These are phyloP conservation scores for Crossaster papposus DNA, from an alignment of 53 echinoderm and acorn worm species.

Conservation along the genomic window DNA sequence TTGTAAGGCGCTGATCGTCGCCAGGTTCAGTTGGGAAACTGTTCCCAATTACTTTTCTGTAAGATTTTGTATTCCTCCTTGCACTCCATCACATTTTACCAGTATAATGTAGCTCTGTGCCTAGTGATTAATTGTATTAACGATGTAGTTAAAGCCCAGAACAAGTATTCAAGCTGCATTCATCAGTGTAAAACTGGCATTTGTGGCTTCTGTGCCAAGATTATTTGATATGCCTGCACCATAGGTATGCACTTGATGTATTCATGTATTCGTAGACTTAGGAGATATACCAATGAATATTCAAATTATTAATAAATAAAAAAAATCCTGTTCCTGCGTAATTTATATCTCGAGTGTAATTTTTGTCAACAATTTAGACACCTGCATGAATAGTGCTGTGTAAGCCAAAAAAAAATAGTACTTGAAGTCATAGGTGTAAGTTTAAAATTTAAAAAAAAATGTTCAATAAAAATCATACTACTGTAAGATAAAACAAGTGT, in stretches of 20 bases:
- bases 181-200: slow-evolving; percentile 14
- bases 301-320: slow-evolving; percentile 7
- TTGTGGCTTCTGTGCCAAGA: slow-evolving; percentile 21
- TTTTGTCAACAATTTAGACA: slow-evolving; percentile 1
- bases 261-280: slow-evolving; percentile 54
- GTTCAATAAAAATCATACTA: slow-evolving; percentile 1
- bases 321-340: slow-evolving; percentile 40
- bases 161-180: slow-evolving; percentile 31
- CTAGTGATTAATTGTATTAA: slow-evolving; percentile 8
- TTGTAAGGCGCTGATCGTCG: background rate
- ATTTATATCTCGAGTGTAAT: slow-evolving; percentile 50
- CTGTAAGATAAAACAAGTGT: slow-evolving; percentile 21
- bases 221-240: slow-evolving; percentile 20
- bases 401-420: slow-evolving; percentile 39
- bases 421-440: slow-evolving; percentile 43
- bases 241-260: slow-evolving; percentile 38
- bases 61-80: slow-evolving; percentile 21
- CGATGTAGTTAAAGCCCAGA: background rate
- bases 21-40: background rate
- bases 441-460: background rate
- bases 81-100: slow-evolving; percentile 13
- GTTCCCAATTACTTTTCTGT: slow-evolving; percentile 8
- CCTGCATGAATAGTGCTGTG: slow-evolving; percentile 51
- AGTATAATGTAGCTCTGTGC: slow-evolving; percentile 17
- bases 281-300: slow-evolving; percentile 31